Conservation (phyloP, 2,113 vertebrate genomes). For the Otus sunia region DNA sequence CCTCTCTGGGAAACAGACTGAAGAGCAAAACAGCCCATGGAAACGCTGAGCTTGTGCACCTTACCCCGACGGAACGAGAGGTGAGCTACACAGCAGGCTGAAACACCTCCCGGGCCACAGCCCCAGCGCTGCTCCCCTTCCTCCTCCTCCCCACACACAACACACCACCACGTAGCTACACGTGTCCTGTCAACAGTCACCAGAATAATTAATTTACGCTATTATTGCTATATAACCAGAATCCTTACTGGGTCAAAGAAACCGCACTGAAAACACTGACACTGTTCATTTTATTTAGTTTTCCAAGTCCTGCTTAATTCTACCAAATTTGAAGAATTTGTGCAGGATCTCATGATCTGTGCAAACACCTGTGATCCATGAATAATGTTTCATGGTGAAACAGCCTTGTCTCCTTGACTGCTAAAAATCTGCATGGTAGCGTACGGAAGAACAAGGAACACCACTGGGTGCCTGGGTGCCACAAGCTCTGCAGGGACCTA, state of each 20-base stretch:
- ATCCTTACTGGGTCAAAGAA: not conserved
- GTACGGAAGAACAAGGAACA: constrained; percentile 50
- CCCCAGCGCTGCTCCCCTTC: not conserved
- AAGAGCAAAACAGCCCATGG: not conserved
- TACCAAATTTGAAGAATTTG: not conserved
- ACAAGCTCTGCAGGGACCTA: not conserved
- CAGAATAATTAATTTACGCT: not conserved
- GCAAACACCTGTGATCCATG: not conserved
- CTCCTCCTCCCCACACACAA: not conserved
- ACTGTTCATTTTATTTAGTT: not conserved
- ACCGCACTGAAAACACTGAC: not conserved
- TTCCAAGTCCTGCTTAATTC: not conserved
- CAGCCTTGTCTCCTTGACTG: not conserved
- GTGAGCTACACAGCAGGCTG: not conserved
- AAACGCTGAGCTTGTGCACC: accelerated
- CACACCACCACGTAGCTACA: not conserved
- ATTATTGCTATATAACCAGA: constrained; percentile 61
- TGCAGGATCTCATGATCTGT: constrained; percentile 12
- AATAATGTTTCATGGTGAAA: not conserved
- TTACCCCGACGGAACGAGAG: accelerated
- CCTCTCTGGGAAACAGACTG: not conserved
- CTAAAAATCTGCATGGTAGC: not conserved
- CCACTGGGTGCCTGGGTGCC: not conserved
- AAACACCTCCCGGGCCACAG: not conserved
- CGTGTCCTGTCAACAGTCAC: not conserved